Conservation (phyloP, 2,888 invertebrate genomes). For the Ommatoiulus sabulosus region DNA sequence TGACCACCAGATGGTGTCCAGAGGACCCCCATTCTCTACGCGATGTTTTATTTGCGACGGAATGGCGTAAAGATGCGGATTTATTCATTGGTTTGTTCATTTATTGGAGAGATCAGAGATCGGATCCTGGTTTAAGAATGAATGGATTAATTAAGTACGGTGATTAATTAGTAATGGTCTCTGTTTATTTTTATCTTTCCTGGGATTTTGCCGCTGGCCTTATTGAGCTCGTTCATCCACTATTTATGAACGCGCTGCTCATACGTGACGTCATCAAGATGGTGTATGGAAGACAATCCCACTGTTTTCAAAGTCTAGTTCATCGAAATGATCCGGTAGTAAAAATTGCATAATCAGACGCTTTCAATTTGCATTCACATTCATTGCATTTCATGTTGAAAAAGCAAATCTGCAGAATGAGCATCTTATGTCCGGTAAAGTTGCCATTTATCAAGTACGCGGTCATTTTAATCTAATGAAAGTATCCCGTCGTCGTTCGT, state of each 20-base stretch:
- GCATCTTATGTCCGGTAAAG: too few relatives aligned
- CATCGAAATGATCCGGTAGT: too few relatives aligned
- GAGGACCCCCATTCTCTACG: background rate
- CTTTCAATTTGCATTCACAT: too few relatives aligned
- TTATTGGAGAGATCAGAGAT: background rate
- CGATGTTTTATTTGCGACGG: background rate
- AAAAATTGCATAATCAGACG: too few relatives aligned
- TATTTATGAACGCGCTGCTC: background rate
- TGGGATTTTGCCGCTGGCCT: background rate
- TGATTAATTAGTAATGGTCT: constrained; percentile 20
- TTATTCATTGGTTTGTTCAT: background rate
- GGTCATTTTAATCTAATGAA: too few relatives aligned
- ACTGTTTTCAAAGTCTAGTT: too few relatives aligned
- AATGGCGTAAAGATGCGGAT: background rate
- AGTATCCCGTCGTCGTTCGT: too few relatives aligned
- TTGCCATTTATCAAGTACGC: too few relatives aligned
- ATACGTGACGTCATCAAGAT: background rate
- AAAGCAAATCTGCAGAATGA: too few relatives aligned
- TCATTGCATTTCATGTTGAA: too few relatives aligned
- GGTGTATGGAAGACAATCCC: background rate
- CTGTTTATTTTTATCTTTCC: background rate
- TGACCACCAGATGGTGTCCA: background rate
- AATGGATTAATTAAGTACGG: constrained; percentile 2
- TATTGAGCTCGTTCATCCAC: background rate
- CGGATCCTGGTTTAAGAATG: background rate